Conservation (phyloP, 2,888 invertebrate genomes). For the Carabus problematicus region DNA sequence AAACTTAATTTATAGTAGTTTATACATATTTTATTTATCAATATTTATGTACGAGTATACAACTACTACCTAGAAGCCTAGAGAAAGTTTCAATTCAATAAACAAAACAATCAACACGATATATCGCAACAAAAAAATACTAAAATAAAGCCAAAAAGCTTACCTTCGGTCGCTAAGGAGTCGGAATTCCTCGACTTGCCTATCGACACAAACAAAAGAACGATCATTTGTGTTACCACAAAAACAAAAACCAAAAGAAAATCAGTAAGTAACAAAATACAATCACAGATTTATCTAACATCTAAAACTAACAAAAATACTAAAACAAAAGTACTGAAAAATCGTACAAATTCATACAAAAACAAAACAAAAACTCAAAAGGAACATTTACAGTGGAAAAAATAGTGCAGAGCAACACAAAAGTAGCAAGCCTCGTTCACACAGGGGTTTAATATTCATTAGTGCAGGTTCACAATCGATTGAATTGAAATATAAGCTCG, state of each 20-base stretch:
- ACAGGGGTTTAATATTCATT: not conserved
- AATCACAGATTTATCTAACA: constrained; percentile 23
- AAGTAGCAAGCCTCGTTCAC: constrained; percentile 11
- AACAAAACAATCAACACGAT: not conserved
- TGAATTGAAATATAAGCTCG: too few species aligned
- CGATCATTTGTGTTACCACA: constrained; percentile 55
- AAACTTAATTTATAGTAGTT: too few species aligned
- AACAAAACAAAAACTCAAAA: not conserved
- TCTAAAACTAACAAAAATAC: constrained; percentile 5
- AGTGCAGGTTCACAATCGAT: too few species aligned
- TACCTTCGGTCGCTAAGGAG: constrained; percentile 75
- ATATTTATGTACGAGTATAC: too few species aligned
- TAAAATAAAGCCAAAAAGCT: constrained; percentile 55
- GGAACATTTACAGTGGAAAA: not conserved
- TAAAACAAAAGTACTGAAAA: not conserved
- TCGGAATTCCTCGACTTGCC: constrained; percentile 75
- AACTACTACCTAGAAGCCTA: too few species aligned
- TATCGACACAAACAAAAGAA: constrained; percentile 62
- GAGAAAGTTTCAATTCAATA: not conserved
- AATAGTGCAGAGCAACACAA: constrained; percentile 9
- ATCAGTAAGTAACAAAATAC: too few species aligned
- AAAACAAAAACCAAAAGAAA: constrained; percentile 40
- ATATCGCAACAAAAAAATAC: constrained; percentile 45
- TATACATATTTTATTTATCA: too few species aligned
- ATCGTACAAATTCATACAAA: constrained; percentile 2